A percentile compares a stretch with the other conserved stretches of the same genome.
These are phyloP conservation scores for Hemaris fuciformis DNA, from an alignment of 2,888 invertebrate genomes.

Conservation along the genomic window DNA sequence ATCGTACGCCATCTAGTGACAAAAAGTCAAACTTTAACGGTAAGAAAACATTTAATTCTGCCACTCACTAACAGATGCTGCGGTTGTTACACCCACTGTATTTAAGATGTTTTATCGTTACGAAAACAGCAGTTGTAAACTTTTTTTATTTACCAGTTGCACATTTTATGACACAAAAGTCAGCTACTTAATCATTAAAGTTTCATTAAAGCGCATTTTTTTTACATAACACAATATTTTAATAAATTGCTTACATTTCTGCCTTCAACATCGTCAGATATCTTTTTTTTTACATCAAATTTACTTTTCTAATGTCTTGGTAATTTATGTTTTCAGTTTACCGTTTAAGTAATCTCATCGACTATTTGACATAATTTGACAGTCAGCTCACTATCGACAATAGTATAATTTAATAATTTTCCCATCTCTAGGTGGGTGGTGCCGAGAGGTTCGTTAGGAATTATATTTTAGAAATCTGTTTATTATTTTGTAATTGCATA, in stretches of 20 bases:
- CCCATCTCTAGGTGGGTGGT: slow-evolving; percentile 47
- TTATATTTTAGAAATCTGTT: slow-evolving; percentile 35
- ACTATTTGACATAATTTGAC: not conserved
- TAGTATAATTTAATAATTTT: not conserved
- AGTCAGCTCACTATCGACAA: not conserved
- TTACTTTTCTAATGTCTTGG: too few species aligned
- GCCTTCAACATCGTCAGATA: too few species aligned
- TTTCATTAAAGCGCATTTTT: too few species aligned
- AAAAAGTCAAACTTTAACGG: not conserved
- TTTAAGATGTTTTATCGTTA: not conserved
- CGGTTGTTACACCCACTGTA: not conserved
- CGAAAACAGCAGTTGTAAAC: too few species aligned
- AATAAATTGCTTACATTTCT: too few species aligned
- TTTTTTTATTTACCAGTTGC: too few species aligned
- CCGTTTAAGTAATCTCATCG: not conserved
- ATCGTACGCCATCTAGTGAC: not conserved
- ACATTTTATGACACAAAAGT: too few species aligned
- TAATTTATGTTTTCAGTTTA: too few species aligned
- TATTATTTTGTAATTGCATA: slow-evolving; percentile 37
- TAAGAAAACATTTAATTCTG: not conserved
- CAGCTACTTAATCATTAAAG: too few species aligned
- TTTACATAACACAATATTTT: too few species aligned
- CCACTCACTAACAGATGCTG: slow-evolving; percentile 24
- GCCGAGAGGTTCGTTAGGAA: slow-evolving; percentile 37
- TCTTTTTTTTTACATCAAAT: too few species aligned